phyloP scores from a whole-genome alignment of 2,113 vertebrate species.

The Hydrolagus affinis region DNA sequence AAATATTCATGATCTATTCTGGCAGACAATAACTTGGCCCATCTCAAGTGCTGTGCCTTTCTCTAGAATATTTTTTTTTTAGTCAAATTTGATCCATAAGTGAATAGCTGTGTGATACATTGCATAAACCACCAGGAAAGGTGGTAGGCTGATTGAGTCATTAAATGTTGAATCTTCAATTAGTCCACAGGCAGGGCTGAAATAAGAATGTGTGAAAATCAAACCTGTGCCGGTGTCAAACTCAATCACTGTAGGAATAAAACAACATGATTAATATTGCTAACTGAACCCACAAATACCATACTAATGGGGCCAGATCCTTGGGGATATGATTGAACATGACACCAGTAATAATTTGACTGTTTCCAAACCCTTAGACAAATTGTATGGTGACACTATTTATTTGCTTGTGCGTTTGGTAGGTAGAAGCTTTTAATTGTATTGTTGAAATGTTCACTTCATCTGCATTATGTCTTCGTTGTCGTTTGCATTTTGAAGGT shows the following conservation, averaged over 20 bases:
- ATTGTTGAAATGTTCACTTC: conserved; percentile 1
- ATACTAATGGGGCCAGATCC: conserved; percentile 55
- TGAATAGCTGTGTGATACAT: neutral
- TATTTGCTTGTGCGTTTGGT: conserved; percentile 12
- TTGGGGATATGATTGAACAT: conserved; percentile 57
- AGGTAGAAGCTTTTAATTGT: neutral
- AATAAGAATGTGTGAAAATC: conserved; percentile 49
- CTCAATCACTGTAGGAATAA: conserved; percentile 63
- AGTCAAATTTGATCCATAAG: neutral
- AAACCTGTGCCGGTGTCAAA: conserved; percentile 63
- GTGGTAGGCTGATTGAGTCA: neutral
- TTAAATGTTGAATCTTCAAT: neutral
- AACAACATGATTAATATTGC: conserved; percentile 74
- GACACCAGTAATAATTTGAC: conserved; percentile 67
- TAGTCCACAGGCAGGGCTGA: neutral
- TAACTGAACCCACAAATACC: conserved; percentile 59
- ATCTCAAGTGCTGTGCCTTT: neutral
- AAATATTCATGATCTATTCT: neutral
- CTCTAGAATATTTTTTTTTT: neutral
- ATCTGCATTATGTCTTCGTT: neutral
- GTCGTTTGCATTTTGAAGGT: neutral
- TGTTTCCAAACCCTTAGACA: conserved; percentile 27
- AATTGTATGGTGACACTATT: neutral
- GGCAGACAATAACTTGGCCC: neutral
- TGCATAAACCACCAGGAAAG: neutral